Evolutionary conservation across 2,797 vertebrate species (phyloP).

Genomic region (Danio choprae): DNA sequence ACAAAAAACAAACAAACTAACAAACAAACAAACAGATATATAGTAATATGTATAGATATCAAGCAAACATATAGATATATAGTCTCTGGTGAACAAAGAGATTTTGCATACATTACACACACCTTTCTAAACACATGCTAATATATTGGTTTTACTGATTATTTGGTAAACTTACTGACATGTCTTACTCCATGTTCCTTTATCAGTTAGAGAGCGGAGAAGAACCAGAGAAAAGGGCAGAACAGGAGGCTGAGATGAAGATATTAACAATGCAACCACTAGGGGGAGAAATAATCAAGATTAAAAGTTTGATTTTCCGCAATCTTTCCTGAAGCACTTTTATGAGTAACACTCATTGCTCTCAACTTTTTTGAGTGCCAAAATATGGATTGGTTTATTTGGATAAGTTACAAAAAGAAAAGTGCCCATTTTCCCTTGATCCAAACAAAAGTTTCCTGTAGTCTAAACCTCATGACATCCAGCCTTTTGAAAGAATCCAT

Average conservation of each 20-base stretch:
- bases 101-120: too few species aligned
- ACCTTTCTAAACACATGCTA: too few species aligned
- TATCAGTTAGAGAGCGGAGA: not conserved
- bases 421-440: not conserved
- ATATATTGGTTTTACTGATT: too few species aligned
- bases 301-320: not conserved
- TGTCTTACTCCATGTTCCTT: not conserved
- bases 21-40: too few species aligned
- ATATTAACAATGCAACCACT: slow-evolving; percentile 52
- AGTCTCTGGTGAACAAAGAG: too few species aligned
- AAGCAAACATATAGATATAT: too few species aligned
- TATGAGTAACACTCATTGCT: not conserved
- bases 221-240: not conserved
- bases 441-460: slow-evolving; percentile 23
- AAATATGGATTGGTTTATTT: slow-evolving; percentile 17
- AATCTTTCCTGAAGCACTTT: not conserved
- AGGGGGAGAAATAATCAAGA: slow-evolving; percentile 59
- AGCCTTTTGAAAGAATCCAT: not conserved
- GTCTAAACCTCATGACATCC: slow-evolving; percentile 29
- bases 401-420: not conserved
- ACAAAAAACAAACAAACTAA: too few species aligned
- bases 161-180: not conserved
- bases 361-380: not conserved
- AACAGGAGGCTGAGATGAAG: not conserved
- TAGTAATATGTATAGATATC: too few species aligned